Evolutionary conservation across 1,140 invertebrate genomes (phyloP).

Genomic region (Drosophila serrata): DNA sequence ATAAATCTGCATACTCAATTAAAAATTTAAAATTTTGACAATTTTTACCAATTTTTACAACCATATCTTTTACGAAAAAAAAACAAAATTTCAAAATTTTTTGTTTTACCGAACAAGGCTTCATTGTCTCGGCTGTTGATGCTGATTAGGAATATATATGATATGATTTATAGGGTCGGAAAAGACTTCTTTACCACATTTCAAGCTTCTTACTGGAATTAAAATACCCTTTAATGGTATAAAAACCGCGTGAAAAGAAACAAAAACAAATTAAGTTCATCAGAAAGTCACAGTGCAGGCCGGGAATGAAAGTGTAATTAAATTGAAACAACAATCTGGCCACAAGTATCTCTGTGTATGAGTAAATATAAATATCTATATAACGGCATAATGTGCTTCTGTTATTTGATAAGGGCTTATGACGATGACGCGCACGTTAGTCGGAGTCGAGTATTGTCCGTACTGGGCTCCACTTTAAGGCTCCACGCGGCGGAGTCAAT

Average conservation of each 20-base stretch:
- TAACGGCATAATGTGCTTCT: constrained; percentile 59
- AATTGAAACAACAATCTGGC: constrained; percentile 47
- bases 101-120: too few species aligned
- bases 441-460: not conserved
- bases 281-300: not conserved
- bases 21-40: too few species aligned
- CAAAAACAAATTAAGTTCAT: constrained; percentile 18
- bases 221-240: too few species aligned
- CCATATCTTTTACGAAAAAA: too few species aligned
- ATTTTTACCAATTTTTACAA: too few species aligned
- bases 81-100: too few species aligned
- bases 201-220: too few species aligned
- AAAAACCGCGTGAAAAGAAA: not conserved
- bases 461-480: constrained; percentile 19
- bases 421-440: constrained; percentile 62
- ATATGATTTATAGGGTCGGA: too few species aligned
- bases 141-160: too few species aligned
- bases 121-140: too few species aligned
- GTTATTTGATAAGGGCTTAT: constrained; percentile 79
- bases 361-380: constrained; percentile 32
- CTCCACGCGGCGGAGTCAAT: constrained; percentile 61
- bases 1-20: too few species aligned
- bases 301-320: constrained; percentile 57
- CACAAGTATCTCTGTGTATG: constrained; percentile 10
- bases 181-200: too few species aligned